Base-by-base conservation (phyloP, 2,888 invertebrate species). In the Lepidochitona cinerea region DNA sequence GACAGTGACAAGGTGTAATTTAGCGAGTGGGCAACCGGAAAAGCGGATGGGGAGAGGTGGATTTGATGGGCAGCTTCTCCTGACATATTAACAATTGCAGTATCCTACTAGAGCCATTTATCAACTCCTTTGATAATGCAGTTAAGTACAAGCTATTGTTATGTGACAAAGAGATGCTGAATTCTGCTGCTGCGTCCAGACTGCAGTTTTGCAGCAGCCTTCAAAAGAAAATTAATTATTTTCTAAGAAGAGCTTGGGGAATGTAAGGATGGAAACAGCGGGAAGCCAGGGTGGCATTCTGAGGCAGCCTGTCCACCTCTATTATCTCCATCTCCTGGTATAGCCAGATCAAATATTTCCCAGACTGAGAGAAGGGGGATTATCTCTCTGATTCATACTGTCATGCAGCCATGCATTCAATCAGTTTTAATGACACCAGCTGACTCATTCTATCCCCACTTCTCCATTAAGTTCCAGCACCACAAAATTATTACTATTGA, bases 121-220 rank as follows among this genome's bases (percentile, higher is more conserved):
- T 59, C 59, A 59, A 26, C 23, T 32, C 12, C 59, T 59, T 59
- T 59, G 59, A 59, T 59, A 59, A 59, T 59, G 29, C 9, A 9
- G 59, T 32, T 59, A 59, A 59, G 59, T 59, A 59, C 29, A 14
- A 59, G 59, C 59, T 59, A 59, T 59, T 59, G 59, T 59, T 32
- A 59, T 59, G 59, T 32, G 29, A 29, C 14, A 2, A 23, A 1
- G 12, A 4, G 32, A 29, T 26, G 9, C 23, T 12, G 29, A 3
- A 29, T 32, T 59, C 26, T 14, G 26, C 23, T 14, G 32, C 14
- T 4, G 18, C 26, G 14, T 23, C 59, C 32, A 12, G 12, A 14
- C 26, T 14, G 59, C 12, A 14, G 12, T 32, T 29, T 14, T 14
- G 3, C 26, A 2, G 2, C 59, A 32, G 4, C 29, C 26, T 32